Base-by-base conservation (phyloP, 2,888 invertebrate species). In the Drymonia ruficornis region DNA sequence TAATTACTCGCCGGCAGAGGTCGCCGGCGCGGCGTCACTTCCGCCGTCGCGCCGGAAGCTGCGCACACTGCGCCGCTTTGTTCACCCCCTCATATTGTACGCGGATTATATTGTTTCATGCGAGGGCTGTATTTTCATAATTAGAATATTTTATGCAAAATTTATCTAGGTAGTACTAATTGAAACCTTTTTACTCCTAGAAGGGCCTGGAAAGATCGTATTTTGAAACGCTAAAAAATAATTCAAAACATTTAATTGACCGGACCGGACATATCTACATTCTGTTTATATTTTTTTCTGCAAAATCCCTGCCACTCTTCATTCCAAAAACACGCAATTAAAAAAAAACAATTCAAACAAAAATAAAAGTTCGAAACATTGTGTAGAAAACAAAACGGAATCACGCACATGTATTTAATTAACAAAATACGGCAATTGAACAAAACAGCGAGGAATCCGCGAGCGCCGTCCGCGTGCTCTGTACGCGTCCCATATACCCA, bases 11-110 rank as follows among this genome's bases (percentile, higher is more conserved):
- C 53, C 64, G 60, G 60, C 57, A 68, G 78, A 72, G 74, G 77
- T 68, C 74, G 73, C 68, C 61, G 50, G 53, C 53, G 60, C 58
- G 64, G 66, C 67, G 68, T 70, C 71, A 64, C 76, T 69, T 78
- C 77, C 82, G 78, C 53, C 56, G 65, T 61, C 65, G 65, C 72
- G 64, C 70, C 76, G 81, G 80, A 81, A 66, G 65, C 68, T 67
- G 69, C 71, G 72, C 76, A 65, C 71, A 67, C 69, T 59, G 60
- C 53, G n/a, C 7, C 52, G 61, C 63, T 72, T 71, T 74, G 72
- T 72, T 65, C 54, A 13, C 44, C 49, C 12, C 23, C 63, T 61
- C 70, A 63, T 52, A 61, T 63, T 70, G 56, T 66, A 43, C 16
- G 23, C 49, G 7, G 2, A 40, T 16, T 40, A 16, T 40, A 40